Base-by-base conservation (phyloP, 2,888 invertebrate genomes). In the Melitaea athalia region DNA sequence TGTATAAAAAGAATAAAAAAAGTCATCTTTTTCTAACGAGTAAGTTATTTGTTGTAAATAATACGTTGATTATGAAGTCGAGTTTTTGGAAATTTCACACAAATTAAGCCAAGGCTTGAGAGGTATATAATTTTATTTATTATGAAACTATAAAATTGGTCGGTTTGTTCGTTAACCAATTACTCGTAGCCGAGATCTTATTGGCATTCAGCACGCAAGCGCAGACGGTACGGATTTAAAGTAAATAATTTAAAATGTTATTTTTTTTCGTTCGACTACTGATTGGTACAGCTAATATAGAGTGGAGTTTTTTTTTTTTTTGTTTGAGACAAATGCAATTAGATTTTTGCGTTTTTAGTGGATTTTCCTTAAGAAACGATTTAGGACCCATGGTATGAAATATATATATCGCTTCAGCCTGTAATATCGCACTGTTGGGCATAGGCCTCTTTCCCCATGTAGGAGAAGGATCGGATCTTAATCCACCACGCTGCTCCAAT, bases 161-260 rank as follows among this genome's bases (percentile, higher is more conserved):
- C 63, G 10, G 63, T 63, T 50, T 62, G 47, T 70, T 67, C 60
- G 67, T 67, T 67, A 70, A 67, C 50, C 57, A 64, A 70, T 57
- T 62, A 70, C 45, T 43, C 47, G 11, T 15, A 55, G 33, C 31
- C 53, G 52, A 47, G 53, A 31, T 68, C 64, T 68, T 64, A 68
- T 68, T 68, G 47, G 68, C 60, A 68, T 68, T 68, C 68, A n/a
- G 68, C 68, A 69, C 64, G 68, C 68, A 61, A 69, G 38, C 59
- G 14, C 14, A 15, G 17, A 59, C 64, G 64, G 64, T 69, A 69
- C 68, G 59, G 68, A 69, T 69, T 69, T 59, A 64, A 49, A 67
- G 55, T 49, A 57, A 62, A 55, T 62, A 52, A 57, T 57, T 57
- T 57, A 15, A n/a, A 24, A 42, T 42, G 15, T 42, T n/a, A n/a